Percentiles rank a stretch among this genome's conserved stretches.
These are phyloP conservation scores for Calosoma granatense DNA, from an alignment of 1,140 invertebrate species.

Conservation along the genomic window DNA sequence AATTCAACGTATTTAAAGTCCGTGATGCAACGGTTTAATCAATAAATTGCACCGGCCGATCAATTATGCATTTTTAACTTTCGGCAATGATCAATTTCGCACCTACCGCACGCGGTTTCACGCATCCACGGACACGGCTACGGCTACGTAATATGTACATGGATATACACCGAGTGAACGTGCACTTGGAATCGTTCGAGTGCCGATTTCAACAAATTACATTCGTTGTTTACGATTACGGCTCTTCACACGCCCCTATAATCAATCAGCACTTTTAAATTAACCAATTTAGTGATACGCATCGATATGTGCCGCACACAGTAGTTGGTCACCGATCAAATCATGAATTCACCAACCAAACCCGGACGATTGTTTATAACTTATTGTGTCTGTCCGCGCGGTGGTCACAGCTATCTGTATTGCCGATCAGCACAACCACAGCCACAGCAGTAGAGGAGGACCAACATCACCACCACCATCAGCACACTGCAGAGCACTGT, in stretches of 20 bases:
- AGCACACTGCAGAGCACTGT: too few relatives aligned
- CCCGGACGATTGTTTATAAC: background rate
- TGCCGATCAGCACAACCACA: too few relatives aligned
- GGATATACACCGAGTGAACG: too few relatives aligned
- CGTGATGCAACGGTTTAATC: background rate
- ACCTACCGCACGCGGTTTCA: slow-evolving; percentile 1
- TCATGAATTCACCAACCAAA: background rate
- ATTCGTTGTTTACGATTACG: slow-evolving; percentile 20
- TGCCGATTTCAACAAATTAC: slow-evolving; percentile 7
- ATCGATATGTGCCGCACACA: background rate
- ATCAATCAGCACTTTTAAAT: slow-evolving; percentile 32
- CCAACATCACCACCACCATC: too few relatives aligned
- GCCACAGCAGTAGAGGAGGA: too few relatives aligned
- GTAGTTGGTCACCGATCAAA: background rate
- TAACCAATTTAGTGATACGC: slow-evolving; percentile 30
- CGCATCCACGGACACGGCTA: too few relatives aligned
- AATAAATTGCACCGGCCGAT: background rate
- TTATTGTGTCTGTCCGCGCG: background rate
- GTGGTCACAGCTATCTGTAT: background rate
- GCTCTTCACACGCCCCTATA: slow-evolving; percentile 21
- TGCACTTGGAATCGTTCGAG: background rate
- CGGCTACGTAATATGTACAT: too few relatives aligned
- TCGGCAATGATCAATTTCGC: background rate
- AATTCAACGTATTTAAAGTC: background rate
- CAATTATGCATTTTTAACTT: slow-evolving; percentile 1